Conservation (phyloP, 64 coral and sea anemone genomes). For the Cladopsammia gracilis region DNA sequence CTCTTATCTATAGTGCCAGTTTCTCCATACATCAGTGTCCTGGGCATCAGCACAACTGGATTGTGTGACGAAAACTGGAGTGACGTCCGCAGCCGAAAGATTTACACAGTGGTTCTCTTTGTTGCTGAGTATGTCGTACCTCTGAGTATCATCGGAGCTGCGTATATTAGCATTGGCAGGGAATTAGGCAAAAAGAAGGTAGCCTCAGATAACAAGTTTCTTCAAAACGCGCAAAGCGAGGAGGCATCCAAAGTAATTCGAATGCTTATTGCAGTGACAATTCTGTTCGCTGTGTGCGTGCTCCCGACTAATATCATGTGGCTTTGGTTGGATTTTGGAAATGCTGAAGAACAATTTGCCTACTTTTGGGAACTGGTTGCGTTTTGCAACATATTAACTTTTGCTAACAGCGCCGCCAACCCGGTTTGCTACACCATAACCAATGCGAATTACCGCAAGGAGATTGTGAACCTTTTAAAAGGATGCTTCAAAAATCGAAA, state of each 20-base stretch:
- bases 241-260: conserved; percentile 47
- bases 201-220: conserved; percentile 17
- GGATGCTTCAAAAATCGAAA: neutral
- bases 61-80: conserved; percentile 22
- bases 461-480: conserved; percentile 11
- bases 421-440: conserved; percentile 51
- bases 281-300: conserved; percentile 52
- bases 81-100: neutral
- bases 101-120: conserved; percentile 45
- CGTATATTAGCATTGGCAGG: conserved; percentile 43
- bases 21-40: conserved; percentile 64
- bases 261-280: conserved; percentile 39
- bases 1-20: conserved; percentile 62
- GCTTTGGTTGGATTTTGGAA: conserved; percentile 61
- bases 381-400: conserved; percentile 61
- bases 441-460: conserved; percentile 47
- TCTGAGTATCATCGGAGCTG: conserved; percentile 35
- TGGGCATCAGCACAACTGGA: neutral
- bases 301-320: conserved; percentile 53
- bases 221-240: conserved; percentile 49
- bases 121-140: conserved; percentile 36
- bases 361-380: conserved; percentile 55
- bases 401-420: conserved; percentile 50
- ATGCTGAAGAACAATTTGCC: neutral
- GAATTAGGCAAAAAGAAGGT: conserved; percentile 31